A percentile compares a stretch with the other conserved stretches of the same genome.
phyloP scores from a whole-genome alignment of 2,888 invertebrate species.

The Eudasyphora cyanicolor region DNA sequence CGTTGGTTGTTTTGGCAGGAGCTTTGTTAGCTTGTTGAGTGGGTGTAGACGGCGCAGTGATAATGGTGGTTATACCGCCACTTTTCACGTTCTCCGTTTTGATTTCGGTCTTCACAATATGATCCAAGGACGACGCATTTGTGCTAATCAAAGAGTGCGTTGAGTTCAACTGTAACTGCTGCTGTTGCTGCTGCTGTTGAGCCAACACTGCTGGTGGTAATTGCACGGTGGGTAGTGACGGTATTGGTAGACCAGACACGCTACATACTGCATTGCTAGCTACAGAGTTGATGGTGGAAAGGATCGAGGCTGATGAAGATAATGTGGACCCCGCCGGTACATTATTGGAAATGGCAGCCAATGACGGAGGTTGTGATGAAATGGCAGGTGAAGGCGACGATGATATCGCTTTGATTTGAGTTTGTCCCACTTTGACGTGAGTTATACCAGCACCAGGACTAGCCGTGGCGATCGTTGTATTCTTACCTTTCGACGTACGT shows the following conservation, averaged over 20 bases:
- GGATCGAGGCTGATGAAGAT: conserved; percentile 66
- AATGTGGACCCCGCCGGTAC: conserved; percentile 66
- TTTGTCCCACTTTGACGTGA: conserved; percentile 79
- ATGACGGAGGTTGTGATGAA: conserved; percentile 75
- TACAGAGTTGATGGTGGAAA: conserved; percentile 76
- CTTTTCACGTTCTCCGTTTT: conserved; percentile 66
- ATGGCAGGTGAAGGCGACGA: conserved; percentile 69
- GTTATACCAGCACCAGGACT: conserved; percentile 70
- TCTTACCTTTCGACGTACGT: conserved; percentile 74
- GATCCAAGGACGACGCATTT: conserved; percentile 69
- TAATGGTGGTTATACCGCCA: conserved; percentile 45
- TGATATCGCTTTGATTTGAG: conserved; percentile 79
- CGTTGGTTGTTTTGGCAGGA: conserved; percentile 77
- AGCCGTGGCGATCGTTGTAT: conserved; percentile 68
- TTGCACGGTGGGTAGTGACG: conserved; percentile 77
- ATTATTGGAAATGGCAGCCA: conserved; percentile 76
- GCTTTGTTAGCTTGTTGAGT: conserved; percentile 69
- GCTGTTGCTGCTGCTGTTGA: conserved; percentile 66
- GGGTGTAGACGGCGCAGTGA: conserved; percentile 66
- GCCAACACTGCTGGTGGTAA: conserved; percentile 71
- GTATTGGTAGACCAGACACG: conserved; percentile 72
- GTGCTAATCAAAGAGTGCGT: conserved; percentile 58
- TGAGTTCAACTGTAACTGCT: conserved; percentile 56
- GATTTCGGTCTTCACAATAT: conserved; percentile 69
- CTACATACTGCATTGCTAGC: conserved; percentile 69